Evolutionary conservation across 2,113 vertebrate species (phyloP), one percentile per base, ranked within the genome.

Genomic region (Myxocyprinus asiaticus): DNA sequence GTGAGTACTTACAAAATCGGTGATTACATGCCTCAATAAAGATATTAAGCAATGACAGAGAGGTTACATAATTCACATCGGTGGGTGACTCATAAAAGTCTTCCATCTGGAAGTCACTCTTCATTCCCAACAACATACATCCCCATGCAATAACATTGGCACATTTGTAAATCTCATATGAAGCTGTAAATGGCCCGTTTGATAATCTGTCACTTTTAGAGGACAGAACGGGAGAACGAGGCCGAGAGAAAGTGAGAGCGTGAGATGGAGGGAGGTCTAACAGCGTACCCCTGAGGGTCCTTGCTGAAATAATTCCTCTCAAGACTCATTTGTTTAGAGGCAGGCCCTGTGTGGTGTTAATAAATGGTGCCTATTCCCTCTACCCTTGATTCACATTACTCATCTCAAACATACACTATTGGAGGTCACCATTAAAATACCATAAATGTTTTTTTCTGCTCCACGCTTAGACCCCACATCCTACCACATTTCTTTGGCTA

Each of bases 101-200:
- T 53, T 74, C 61, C 76, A 75, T 81, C 50, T 81, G 64, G 50
- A 81, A 83, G 82, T 83, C 82, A 83, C n/a, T 14, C 33, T 68
- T 75, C 79, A 84, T 78, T 81, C 67, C 67, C 50, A 81, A 74
- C 58, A 77, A 63, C 82, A 84, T 65, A 62, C 59, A 81, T 78
- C 69, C 79, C 68, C 63, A 74, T 84, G 75, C 79, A 78, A 78
- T 81, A 84, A 74, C 69, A 74, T 22, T n/a, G 70, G 67, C 14
- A 59, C 75, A 77, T 81, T 69, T 71, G 77, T 64, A 79, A 69
- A 58, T 84, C 69, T 81, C 75, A 78, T 78, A 68, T 76, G 77
- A 69, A 70, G 74, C 64, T 72, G 75, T 66, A 78, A 81, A 83
- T 45, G 56, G 58, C 67, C 44, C 64, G 11, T 48, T 64, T 79